Conservation (phyloP, 2,888 invertebrate species). For the Noctua janthe region DNA sequence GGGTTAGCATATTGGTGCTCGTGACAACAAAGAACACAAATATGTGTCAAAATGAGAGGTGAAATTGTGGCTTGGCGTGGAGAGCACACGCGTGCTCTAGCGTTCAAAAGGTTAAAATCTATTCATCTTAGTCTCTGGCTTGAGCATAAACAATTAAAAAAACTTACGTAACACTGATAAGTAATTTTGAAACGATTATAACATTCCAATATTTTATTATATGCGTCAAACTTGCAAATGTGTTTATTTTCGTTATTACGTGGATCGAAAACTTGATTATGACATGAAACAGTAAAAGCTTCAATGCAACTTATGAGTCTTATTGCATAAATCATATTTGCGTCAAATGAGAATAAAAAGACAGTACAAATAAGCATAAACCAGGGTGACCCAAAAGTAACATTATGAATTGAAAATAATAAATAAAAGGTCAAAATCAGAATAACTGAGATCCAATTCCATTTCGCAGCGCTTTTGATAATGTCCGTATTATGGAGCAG, state of each 20-base stretch:
- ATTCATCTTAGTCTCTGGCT: not conserved
- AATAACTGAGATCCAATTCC: constrained; percentile 25
- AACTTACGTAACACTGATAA: constrained; percentile 8
- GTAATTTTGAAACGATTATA: constrained; percentile 8
- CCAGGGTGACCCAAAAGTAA: not conserved
- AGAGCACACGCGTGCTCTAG: no score
- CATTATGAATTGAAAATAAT: no score
- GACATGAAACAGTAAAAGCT: constrained; percentile 2
- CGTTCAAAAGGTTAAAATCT: not conserved
- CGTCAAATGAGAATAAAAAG: constrained; percentile 5
- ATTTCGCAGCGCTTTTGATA: not conserved
- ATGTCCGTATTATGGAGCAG: not conserved
- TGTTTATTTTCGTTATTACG: not conserved
- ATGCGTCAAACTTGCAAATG: not conserved
- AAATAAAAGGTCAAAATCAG: constrained; percentile 8
- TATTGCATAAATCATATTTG: constrained; percentile 25
- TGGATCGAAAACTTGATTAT: not conserved
- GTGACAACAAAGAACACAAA: no score
- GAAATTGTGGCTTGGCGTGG: no score
- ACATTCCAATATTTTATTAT: constrained; percentile 19
- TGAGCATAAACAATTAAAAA: not conserved
- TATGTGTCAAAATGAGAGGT: no score
- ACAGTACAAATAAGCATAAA: not conserved
- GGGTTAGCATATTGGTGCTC: no score
- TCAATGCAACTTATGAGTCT: constrained; percentile 10